Evolutionary conservation across 1,140 invertebrate genomes (phyloP).

Genomic region (Coptotermes formosanus): DNA sequence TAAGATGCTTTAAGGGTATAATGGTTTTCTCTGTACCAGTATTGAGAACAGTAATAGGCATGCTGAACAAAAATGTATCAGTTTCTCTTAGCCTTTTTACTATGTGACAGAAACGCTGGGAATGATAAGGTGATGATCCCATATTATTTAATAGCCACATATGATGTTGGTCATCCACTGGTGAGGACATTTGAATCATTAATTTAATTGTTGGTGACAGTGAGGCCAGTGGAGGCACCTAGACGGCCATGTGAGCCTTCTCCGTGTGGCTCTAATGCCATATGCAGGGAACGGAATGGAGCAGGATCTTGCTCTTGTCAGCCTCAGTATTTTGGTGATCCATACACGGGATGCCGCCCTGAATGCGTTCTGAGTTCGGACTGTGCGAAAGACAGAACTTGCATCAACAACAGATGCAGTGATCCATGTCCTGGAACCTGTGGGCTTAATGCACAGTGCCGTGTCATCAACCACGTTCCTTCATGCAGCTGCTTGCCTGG

Average conservation of each 20-base stretch:
- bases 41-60: too few relatives aligned
- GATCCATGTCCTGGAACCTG: conserved; percentile 47
- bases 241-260: conserved; percentile 43
- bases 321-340: conserved; percentile 44
- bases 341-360: conserved; percentile 42
- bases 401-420: conserved; percentile 45
- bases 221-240: conserved; percentile 28
- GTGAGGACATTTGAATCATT: not conserved
- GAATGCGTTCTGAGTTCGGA: conserved; percentile 45
- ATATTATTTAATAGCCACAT: not conserved
- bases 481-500: conserved; percentile 45
- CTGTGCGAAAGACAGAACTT: conserved; percentile 46
- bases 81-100: too few relatives aligned
- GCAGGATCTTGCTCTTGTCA: conserved; percentile 44
- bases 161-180: not conserved
- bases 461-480: conserved; percentile 45
- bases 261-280: conserved; percentile 46
- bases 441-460: conserved; percentile 46
- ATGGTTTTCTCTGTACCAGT: too few relatives aligned
- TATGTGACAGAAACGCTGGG: too few relatives aligned
- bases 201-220: conserved; percentile 37
- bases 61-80: too few relatives aligned
- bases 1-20: too few relatives aligned
- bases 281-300: conserved; percentile 43
- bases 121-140: too few relatives aligned